phyloP scores from a whole-genome alignment of 2,797 vertebrate species.

The Borostomias antarcticus region DNA sequence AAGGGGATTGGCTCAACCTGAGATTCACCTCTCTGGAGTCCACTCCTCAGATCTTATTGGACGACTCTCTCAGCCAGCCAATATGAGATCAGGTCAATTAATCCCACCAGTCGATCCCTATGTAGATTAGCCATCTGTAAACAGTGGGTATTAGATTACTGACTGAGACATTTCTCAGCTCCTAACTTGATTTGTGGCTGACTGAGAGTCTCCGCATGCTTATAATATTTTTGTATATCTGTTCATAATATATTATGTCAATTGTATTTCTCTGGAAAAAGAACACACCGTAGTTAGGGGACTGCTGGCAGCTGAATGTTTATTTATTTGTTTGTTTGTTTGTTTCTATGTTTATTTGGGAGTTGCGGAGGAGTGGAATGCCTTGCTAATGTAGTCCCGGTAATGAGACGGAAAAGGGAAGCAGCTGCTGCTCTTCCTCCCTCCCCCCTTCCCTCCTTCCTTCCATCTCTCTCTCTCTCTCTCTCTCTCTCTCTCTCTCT shows the following conservation, averaged over 20 bases:
- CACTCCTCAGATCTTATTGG: constrained; percentile 29
- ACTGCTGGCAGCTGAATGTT: neutral
- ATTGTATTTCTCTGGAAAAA: neutral
- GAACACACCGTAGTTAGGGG: neutral
- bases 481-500: constrained; percentile 7
- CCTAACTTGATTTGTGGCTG: constrained; percentile 17
- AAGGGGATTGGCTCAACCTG: constrained; percentile 28
- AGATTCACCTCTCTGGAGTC: constrained; percentile 22
- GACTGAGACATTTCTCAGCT: constrained; percentile 23
- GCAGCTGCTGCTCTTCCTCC: constrained; percentile 9
- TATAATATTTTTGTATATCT: neutral
- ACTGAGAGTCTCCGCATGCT: neutral
- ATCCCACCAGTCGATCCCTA: constrained; percentile 32
- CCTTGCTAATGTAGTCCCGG: constrained; percentile 17
- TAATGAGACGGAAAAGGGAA: constrained; percentile 35
- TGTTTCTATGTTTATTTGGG: neutral
- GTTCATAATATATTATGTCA: neutral
- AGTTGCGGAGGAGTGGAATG: neutral
- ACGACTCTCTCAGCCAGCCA: constrained; percentile 27
- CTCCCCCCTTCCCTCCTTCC: neutral
- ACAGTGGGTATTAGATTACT: constrained; percentile 30
- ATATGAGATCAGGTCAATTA: constrained; percentile 30
- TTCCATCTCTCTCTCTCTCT: neutral
- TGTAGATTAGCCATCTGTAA: constrained; percentile 24
- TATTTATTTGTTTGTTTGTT: neutral